Conservation (phyloP, 2,113 vertebrate species). For the Hippolais icterina region DNA sequence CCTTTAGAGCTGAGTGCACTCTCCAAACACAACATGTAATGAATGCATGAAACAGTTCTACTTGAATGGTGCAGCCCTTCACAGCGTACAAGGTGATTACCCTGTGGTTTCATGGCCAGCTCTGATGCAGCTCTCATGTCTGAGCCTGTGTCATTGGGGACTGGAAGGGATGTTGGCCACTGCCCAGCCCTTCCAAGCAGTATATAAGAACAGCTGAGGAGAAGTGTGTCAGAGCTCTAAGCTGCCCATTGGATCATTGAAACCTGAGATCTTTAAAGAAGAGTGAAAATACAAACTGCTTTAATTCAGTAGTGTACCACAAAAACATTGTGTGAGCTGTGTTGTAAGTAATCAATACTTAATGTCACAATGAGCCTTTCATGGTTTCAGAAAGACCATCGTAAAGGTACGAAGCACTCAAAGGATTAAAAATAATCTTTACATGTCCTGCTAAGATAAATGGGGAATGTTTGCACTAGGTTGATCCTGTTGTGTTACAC, state of each 20-base stretch:
- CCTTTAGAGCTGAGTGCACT: background rate
- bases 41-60: background rate
- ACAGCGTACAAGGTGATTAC: background rate
- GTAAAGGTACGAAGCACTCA: conserved; percentile 26
- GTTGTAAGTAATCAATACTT: background rate
- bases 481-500: background rate
- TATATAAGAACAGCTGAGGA: background rate
- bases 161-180: background rate
- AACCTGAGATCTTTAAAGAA: background rate
- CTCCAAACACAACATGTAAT: background rate
- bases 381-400: background rate
- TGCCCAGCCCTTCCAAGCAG: background rate
- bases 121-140: background rate
- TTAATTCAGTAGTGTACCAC: background rate
- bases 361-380: background rate
- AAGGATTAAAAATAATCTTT: conserved; percentile 30
- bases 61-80: background rate
- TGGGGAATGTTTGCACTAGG: background rate
- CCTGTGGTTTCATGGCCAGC: background rate
- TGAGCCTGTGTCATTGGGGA: background rate
- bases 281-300: background rate
- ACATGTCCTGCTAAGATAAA: background rate
- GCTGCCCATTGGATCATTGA: background rate
- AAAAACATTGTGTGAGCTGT: background rate
- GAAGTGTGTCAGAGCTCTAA: background rate